phyloP scores from a whole-genome alignment of 2,797 vertebrate genomes.

The Thunnus albacares region DNA sequence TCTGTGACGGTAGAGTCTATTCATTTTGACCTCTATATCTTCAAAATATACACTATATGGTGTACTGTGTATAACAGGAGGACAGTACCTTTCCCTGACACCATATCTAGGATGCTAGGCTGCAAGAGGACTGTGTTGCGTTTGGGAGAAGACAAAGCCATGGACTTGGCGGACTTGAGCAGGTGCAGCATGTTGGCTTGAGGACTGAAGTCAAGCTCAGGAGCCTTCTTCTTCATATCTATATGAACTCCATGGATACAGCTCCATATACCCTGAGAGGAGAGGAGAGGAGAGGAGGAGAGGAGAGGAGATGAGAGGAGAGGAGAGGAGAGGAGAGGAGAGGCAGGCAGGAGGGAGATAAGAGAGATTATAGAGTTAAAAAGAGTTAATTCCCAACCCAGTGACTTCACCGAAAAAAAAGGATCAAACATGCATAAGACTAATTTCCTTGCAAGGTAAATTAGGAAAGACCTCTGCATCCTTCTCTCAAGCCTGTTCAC shows the following conservation, averaged over 20 bases:
- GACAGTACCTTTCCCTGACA: constrained; percentile 89
- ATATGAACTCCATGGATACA: constrained; percentile 98
- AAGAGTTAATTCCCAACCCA: constrained; percentile 31
- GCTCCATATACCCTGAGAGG: constrained; percentile 96
- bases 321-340: constrained; percentile 13
- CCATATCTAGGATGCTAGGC: constrained; percentile 90
- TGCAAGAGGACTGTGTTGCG: constrained; percentile 85
- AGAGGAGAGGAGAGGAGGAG: background rate
- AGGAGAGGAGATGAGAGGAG: constrained; percentile 11
- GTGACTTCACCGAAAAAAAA: constrained; percentile 42
- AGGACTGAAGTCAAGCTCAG: constrained; percentile 93
- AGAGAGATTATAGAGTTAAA: constrained; percentile 35
- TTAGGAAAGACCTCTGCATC: constrained; percentile 49
- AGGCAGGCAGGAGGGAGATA: background rate
- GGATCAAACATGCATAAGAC: constrained; percentile 41
- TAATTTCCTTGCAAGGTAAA: constrained; percentile 57
- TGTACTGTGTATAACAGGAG: background rate
- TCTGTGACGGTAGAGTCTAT: background rate
- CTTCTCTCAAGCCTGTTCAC: background rate
- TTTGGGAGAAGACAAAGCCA: constrained; percentile 95
- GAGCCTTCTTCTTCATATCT: constrained; percentile 96
- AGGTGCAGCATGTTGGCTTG: constrained; percentile 98
- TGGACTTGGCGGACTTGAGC: constrained; percentile 95
- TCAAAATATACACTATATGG: background rate
- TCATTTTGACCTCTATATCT: background rate